Conservation (phyloP, 1,140 invertebrate species). For the Drosophila takahashii region DNA sequence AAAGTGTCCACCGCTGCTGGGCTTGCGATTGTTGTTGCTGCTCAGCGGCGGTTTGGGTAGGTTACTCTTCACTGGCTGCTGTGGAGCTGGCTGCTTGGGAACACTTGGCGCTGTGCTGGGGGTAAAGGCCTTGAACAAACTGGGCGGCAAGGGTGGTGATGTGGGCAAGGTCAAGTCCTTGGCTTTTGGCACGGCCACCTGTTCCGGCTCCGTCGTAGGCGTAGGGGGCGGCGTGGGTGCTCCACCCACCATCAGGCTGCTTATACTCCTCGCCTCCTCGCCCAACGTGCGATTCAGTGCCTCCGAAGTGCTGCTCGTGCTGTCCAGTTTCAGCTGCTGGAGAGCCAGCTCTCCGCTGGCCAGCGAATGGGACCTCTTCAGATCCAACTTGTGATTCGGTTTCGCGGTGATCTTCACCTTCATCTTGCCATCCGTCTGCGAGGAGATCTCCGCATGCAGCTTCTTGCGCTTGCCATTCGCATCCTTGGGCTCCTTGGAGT, state of each 20-base stretch:
- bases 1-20: conserved; percentile 50
- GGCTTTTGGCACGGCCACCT: conserved; percentile 11
- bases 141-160: conserved; percentile 79
- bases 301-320: conserved; percentile 25
- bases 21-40: conserved; percentile 54
- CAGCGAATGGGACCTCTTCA: conserved; percentile 67
- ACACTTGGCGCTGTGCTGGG: conserved; percentile 18
- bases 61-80: not conserved
- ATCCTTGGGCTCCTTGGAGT: conserved; percentile 80
- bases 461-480: conserved; percentile 76
- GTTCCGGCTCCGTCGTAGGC: conserved; percentile 26
- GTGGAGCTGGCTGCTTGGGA: conserved; percentile 8
- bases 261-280: conserved; percentile 70
- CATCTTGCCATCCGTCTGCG: conserved; percentile 81
- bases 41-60: conserved; percentile 30
- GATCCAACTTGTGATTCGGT: conserved; percentile 68
- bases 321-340: conserved; percentile 49
- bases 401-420: conserved; percentile 80
- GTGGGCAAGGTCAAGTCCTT: conserved; percentile 60
- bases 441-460: conserved; percentile 80
- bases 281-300: conserved; percentile 64
- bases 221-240: conserved; percentile 13
- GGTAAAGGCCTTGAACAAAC: conserved; percentile 74
- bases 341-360: conserved; percentile 58
- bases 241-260: conserved; percentile 51